phyloP scores from a whole-genome alignment of 2,888 invertebrate species.

The Lomographa bimaculata region DNA sequence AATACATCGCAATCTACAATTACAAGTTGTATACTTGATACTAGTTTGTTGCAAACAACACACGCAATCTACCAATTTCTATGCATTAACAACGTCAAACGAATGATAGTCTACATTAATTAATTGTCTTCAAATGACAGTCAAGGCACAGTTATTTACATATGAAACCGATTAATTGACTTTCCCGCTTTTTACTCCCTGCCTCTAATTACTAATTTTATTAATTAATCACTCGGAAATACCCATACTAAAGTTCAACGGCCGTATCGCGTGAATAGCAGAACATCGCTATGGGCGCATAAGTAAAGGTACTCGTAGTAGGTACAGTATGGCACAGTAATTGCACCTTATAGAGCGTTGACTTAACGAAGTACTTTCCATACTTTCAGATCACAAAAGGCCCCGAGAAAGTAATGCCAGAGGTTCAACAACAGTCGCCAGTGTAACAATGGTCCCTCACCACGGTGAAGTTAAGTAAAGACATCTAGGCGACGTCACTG shows the following conservation, averaged over 20 bases:
- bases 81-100: background rate
- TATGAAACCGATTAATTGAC: slow-evolving; percentile 16
- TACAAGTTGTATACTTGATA: too few species aligned
- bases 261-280: slow-evolving; percentile 42
- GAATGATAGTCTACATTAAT: slow-evolving; percentile 1
- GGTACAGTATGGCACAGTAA: slow-evolving; percentile 41
- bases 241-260: slow-evolving; percentile 37
- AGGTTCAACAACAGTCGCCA: slow-evolving; percentile 6
- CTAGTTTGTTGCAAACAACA: too few species aligned
- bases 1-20: too few species aligned
- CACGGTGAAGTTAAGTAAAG: slow-evolving; percentile 15
- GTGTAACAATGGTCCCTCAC: slow-evolving; percentile 36
- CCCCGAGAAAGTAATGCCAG: slow-evolving; percentile 61
- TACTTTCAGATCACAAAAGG: slow-evolving; percentile 66
- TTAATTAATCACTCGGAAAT: slow-evolving; percentile 23
- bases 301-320: slow-evolving; percentile 15
- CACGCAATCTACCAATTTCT: background rate
- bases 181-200: slow-evolving; percentile 20
- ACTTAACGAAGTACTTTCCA: slow-evolving; percentile 72
- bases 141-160: slow-evolving; percentile 14
- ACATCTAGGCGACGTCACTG: slow-evolving; percentile 4
- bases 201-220: slow-evolving; percentile 23
- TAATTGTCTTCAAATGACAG: slow-evolving; percentile 4
- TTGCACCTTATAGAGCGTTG: slow-evolving; percentile 45
- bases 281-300: too few species aligned